phyloP scores from a whole-genome alignment of 2,113 vertebrate species.

The Rostratula benghalensis region DNA sequence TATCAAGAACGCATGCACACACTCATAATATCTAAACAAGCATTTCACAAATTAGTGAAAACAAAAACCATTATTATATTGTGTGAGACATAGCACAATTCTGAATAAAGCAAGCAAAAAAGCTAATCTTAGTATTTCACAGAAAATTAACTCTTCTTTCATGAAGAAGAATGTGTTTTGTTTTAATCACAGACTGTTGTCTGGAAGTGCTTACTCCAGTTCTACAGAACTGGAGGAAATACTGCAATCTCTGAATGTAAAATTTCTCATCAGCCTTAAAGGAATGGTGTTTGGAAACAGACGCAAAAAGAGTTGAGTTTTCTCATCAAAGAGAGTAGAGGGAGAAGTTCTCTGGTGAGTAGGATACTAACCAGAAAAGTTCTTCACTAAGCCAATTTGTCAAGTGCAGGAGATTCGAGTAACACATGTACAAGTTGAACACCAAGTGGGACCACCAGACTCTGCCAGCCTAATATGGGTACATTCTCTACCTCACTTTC shows the following conservation, averaged over 20 bases:
- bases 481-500: background rate
- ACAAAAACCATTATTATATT: constrained; percentile 45
- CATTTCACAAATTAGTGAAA: constrained; percentile 51
- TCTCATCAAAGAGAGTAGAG: background rate
- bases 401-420: background rate
- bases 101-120: constrained; percentile 42
- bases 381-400: background rate
- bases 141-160: constrained; percentile 67
- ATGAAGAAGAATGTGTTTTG: constrained; percentile 51
- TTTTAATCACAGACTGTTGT: constrained; percentile 58
- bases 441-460: fast-evolving
- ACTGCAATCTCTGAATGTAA: background rate
- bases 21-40: constrained; percentile 45
- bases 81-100: constrained; percentile 7
- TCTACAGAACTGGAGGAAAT: constrained; percentile 5
- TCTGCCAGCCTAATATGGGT: background rate
- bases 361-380: background rate
- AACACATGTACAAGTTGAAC: fast-evolving
- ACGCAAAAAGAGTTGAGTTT: background rate
- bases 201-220: constrained; percentile 27
- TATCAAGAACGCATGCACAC: constrained; percentile 50
- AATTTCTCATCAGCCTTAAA: background rate
- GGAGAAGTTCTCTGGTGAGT: background rate
- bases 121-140: constrained; percentile 56
- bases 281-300: background rate